phyloP scores from a whole-genome alignment of 2,797 vertebrate genomes.

The Trachurus trachurus region DNA sequence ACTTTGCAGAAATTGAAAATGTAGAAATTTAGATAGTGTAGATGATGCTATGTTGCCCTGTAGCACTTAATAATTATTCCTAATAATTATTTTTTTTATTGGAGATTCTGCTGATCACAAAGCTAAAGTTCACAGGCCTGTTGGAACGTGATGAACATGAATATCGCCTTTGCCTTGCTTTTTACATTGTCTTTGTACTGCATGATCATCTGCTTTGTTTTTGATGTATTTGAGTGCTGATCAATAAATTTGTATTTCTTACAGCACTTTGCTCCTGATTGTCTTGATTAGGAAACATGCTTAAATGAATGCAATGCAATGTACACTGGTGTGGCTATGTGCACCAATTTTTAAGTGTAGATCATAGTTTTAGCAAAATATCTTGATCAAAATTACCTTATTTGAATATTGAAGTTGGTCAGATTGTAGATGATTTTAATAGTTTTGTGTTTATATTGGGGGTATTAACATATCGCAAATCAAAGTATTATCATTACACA shows the following conservation, averaged over 20 bases:
- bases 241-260: slow-evolving; percentile 65
- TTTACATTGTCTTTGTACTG: slow-evolving; percentile 36
- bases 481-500: neutral
- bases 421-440: no score
- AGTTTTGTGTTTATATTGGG: neutral
- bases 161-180: neutral
- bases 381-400: no score
- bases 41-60: neutral
- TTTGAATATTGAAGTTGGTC: no score
- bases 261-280: neutral
- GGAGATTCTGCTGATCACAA: slow-evolving; percentile 16
- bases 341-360: no score
- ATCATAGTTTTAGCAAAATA: no score
- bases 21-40: slow-evolving; percentile 3
- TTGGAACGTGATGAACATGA: neutral
- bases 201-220: slow-evolving; percentile 20
- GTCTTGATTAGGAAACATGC: neutral
- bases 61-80: neutral
- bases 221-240: slow-evolving; percentile 25
- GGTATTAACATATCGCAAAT: neutral
- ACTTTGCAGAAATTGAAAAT: slow-evolving; percentile 6
- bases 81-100: slow-evolving; percentile 14
- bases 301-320: neutral
- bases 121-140: neutral
- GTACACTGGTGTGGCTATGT: no score